A percentile compares a stretch with the other conserved stretches of the same genome.
These are phyloP conservation scores for Thalassaphorura encarpata DNA, from an alignment of 1,140 invertebrate genomes.

Conservation along the genomic window DNA sequence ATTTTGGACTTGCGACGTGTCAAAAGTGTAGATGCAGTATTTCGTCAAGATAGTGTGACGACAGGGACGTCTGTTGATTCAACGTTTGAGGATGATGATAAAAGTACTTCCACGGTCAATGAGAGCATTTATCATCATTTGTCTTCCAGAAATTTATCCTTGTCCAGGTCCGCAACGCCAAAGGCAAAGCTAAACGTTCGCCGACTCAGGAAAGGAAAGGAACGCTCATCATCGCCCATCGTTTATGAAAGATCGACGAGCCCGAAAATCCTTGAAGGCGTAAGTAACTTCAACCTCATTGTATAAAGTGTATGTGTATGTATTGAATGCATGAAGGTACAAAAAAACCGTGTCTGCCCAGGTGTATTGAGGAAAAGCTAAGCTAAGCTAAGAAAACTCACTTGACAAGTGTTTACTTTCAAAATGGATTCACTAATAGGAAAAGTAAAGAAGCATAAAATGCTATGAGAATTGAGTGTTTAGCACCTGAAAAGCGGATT, in stretches of 20 bases:
- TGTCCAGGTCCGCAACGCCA: constrained; percentile 27
- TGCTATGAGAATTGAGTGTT: too few relatives aligned
- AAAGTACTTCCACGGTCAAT: constrained; percentile 8
- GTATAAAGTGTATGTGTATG: neutral
- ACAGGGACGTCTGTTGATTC: constrained; percentile 24
- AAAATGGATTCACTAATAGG: too few relatives aligned
- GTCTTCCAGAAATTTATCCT: constrained; percentile 20
- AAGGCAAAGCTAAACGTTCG: neutral
- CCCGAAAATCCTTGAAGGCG: constrained; percentile 29
- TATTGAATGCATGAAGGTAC: too few relatives aligned
- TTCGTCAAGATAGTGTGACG: constrained; percentile 15
- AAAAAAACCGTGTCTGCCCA: too few relatives aligned
- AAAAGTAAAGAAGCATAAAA: too few relatives aligned
- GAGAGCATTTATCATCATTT: constrained; percentile 20
- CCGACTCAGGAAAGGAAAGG: neutral
- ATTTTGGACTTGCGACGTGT: constrained; percentile 28
- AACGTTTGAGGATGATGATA: constrained; percentile 24
- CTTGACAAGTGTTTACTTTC: too few relatives aligned
- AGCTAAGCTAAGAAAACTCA: too few relatives aligned
- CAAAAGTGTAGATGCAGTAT: constrained; percentile 28
- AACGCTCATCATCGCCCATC: constrained; percentile 18
- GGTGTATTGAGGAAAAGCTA: too few relatives aligned
- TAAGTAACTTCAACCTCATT: constrained; percentile 6
- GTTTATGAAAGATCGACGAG: constrained; percentile 24
- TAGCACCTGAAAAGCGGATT: too few relatives aligned